Conservation (phyloP, 2,888 invertebrate species). For the Gastrophysa polygoni region DNA sequence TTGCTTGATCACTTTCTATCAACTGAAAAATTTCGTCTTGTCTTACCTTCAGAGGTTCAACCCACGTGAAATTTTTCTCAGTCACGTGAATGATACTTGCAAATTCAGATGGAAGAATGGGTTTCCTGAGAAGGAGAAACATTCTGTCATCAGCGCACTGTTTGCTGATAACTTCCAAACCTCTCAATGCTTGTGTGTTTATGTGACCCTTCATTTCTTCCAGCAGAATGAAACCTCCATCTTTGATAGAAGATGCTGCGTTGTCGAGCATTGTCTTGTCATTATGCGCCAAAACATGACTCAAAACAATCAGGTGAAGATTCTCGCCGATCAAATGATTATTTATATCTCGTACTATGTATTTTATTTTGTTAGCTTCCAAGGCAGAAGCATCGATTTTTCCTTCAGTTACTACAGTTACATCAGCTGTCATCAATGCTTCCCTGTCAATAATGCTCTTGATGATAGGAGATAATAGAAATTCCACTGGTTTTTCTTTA, state of each 20-base stretch:
- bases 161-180: constrained; percentile 65
- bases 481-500: constrained; percentile 68
- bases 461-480: constrained; percentile 66
- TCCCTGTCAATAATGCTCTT: constrained; percentile 73
- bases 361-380: constrained; percentile 68
- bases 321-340: constrained; percentile 68
- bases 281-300: constrained; percentile 68
- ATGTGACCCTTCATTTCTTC: constrained; percentile 69
- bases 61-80: constrained; percentile 78
- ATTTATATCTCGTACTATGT: constrained; percentile 67
- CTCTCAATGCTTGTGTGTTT: constrained; percentile 53
- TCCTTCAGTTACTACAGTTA: constrained; percentile 59
- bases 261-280: constrained; percentile 62
- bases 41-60: constrained; percentile 72
- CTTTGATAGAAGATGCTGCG: constrained; percentile 67
- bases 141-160: constrained; percentile 70
- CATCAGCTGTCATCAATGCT: constrained; percentile 61
- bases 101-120: constrained; percentile 52
- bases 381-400: constrained; percentile 63
- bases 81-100: constrained; percentile 68
- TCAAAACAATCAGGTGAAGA: constrained; percentile 70
- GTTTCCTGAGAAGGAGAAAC: constrained; percentile 71
- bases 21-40: too few relatives aligned
- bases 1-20: too few relatives aligned
- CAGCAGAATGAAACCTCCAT: constrained; percentile 74